phyloP scores from a whole-genome alignment of 2,113 vertebrate species.

The Dunckerocampus dactyliophorus region DNA sequence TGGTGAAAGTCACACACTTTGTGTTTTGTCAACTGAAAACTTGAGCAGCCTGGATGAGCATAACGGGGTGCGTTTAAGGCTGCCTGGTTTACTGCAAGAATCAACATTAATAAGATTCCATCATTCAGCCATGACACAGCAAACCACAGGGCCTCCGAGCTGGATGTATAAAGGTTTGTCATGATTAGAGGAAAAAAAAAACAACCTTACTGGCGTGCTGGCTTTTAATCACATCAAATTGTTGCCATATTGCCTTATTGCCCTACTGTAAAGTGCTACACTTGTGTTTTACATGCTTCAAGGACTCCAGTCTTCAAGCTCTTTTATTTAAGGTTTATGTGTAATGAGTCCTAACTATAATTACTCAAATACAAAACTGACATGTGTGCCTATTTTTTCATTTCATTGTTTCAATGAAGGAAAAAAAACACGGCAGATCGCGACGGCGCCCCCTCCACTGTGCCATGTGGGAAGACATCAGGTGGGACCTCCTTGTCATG shows the following conservation, averaged over 20 bases:
- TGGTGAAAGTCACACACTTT: not conserved
- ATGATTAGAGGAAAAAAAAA: not conserved
- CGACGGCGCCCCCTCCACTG: too few species aligned
- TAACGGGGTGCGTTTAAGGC: not conserved
- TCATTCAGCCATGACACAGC: not conserved
- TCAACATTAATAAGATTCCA: constrained; percentile 6
- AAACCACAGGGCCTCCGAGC: not conserved
- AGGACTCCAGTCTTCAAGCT: too few species aligned
- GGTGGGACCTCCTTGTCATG: too few species aligned
- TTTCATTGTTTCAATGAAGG: too few species aligned
- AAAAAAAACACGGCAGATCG: too few species aligned
- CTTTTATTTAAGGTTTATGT: too few species aligned
- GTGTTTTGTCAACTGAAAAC: not conserved
- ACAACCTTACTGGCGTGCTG: not conserved
- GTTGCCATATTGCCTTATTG: constrained; percentile 26
- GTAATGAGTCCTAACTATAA: too few species aligned
- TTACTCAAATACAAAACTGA: too few species aligned
- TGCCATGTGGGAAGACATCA: too few species aligned
- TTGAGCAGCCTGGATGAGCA: not conserved
- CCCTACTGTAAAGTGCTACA: not conserved
- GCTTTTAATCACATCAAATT: constrained; percentile 37
- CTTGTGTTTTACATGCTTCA: not conserved
- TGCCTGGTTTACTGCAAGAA: not conserved
- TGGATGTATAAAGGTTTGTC: not conserved
- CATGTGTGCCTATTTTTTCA: too few species aligned